These are phyloP conservation scores for Halichoerus grypus DNA, from an alignment of 2,113 vertebrate genomes.

Conservation along the genomic window DNA sequence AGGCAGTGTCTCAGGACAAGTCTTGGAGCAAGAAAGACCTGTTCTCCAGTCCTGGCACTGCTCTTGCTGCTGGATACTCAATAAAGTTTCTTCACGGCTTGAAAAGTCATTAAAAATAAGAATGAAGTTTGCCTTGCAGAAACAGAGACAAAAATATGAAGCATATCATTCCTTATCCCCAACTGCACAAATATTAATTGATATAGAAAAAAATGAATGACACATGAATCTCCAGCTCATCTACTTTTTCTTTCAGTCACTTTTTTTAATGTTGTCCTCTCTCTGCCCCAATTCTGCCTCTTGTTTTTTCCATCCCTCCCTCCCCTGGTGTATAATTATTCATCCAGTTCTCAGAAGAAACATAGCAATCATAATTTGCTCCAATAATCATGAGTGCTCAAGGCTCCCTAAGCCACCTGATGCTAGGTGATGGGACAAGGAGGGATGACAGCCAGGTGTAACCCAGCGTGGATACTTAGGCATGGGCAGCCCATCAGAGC, in stretches of 20 bases:
- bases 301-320: not conserved
- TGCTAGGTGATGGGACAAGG: not conserved
- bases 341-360: not conserved
- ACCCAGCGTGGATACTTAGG: not conserved
- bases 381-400: not conserved
- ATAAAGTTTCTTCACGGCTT: not conserved
- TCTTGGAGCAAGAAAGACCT: not conserved
- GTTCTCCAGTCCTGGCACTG: not conserved
- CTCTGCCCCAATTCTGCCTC: not conserved
- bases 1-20: not conserved
- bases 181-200: not conserved
- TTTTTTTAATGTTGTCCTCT: not conserved
- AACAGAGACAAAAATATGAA: not conserved
- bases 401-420: not conserved
- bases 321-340: not conserved
- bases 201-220: not conserved
- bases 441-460: not conserved
- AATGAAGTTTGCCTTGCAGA: not conserved
- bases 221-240: not conserved
- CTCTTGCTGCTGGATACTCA: not conserved
- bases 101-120: slow-evolving; percentile 17
- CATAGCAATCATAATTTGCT: not conserved
- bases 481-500: not conserved
- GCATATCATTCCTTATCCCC: not conserved
- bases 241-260: not conserved